phyloP scores from a whole-genome alignment of 2,888 invertebrate genomes.

The Nematopogon swammerdamellus region DNA sequence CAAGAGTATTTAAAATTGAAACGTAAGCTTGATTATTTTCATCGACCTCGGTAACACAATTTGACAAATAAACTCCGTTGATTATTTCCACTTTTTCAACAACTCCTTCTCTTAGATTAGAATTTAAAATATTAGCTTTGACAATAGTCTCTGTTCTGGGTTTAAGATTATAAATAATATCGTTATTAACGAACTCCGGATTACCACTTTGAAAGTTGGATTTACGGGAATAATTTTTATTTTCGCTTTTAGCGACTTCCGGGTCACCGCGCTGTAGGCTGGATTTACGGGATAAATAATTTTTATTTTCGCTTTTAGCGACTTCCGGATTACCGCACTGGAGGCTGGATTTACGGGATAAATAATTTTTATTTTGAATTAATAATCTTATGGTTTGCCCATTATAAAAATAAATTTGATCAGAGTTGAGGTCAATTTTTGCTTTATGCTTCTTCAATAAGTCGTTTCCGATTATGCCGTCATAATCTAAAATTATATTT shows the following conservation, averaged over 20 bases:
- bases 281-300: neutral
- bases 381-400: neutral
- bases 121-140: slow-evolving; percentile 10
- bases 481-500: neutral
- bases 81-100: slow-evolving; percentile 7
- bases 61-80: slow-evolving; percentile 10
- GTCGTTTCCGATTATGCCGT: neutral
- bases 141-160: slow-evolving; percentile 11
- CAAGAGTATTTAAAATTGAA: slow-evolving; percentile 9
- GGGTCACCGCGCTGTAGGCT: neutral
- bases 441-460: neutral
- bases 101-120: slow-evolving; percentile 11
- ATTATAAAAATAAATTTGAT: neutral
- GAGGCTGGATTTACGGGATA: neutral
- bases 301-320: neutral
- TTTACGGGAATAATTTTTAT: neutral
- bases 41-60: slow-evolving; percentile 9
- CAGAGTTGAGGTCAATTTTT: neutral
- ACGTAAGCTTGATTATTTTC: slow-evolving; percentile 8
- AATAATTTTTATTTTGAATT: neutral
- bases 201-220: neutral
- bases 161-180: slow-evolving; percentile 2
- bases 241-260: neutral
- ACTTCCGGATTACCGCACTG: neutral
- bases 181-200: neutral